A percentile compares a stretch with the other conserved stretches of the same genome.
phyloP scores from a whole-genome alignment of 2,797 vertebrate species.

The Sebastes trivittatus region DNA sequence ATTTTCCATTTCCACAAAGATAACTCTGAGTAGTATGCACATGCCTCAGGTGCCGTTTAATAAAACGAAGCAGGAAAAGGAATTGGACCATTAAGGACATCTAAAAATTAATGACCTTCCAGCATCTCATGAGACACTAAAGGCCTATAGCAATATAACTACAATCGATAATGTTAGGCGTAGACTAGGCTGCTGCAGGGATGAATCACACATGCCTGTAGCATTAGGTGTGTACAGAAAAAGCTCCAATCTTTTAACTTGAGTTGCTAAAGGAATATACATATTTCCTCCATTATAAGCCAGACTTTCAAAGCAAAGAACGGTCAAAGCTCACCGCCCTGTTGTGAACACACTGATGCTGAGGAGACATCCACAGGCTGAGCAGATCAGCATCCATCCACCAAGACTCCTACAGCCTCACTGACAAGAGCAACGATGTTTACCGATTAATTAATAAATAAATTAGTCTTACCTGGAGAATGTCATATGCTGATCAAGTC shows the following conservation, averaged over 20 bases:
- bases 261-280: neutral
- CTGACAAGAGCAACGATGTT: neutral
- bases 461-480: conserved; percentile 54
- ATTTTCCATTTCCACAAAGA: conserved; percentile 15
- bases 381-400: conserved; percentile 58
- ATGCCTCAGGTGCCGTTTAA: conserved; percentile 16
- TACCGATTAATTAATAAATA: neutral
- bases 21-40: neutral
- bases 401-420: neutral
- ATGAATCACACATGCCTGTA: conserved; percentile 48
- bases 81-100: conserved; percentile 14
- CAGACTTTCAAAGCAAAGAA: neutral
- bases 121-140: conserved; percentile 22
- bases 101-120: conserved; percentile 41
- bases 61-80: conserved; percentile 13
- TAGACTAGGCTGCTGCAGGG: conserved; percentile 47
- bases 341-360: conserved; percentile 45
- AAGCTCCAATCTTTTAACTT: neutral
- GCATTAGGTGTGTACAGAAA: conserved; percentile 13
- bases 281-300: neutral
- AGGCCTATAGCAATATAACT: conserved; percentile 43
- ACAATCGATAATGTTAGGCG: conserved; percentile 54
- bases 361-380: conserved; percentile 42
- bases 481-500: conserved; percentile 53
- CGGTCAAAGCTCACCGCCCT: conserved; percentile 33